Conservation (phyloP, 2,113 vertebrate species). For the Pachyramphus minor region DNA sequence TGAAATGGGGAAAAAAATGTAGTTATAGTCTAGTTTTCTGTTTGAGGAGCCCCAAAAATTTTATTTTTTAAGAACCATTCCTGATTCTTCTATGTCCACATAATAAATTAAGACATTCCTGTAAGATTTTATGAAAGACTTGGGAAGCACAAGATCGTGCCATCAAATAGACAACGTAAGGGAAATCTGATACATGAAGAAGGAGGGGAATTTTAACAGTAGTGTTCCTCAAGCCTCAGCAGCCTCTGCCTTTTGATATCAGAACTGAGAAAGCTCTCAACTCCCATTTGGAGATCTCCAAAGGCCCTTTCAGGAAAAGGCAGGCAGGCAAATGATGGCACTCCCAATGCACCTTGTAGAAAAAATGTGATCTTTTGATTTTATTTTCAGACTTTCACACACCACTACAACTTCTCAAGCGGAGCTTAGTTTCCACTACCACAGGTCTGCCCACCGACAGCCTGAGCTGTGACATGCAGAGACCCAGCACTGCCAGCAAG, state of each 20-base stretch:
- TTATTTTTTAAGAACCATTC: background rate
- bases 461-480: background rate
- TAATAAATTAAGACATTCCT: background rate
- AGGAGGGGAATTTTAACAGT: background rate
- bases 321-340: background rate
- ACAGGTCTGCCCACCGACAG: background rate
- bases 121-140: background rate
- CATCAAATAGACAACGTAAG: background rate
- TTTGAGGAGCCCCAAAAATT: background rate
- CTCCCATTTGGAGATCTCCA: background rate
- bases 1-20: background rate
- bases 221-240: background rate
- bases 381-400: background rate
- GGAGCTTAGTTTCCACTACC: background rate
- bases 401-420: background rate
- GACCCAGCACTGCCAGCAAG: accelerated
- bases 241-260: background rate
- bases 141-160: background rate
- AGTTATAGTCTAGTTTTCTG: background rate
- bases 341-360: background rate
- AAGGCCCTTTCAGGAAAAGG: background rate
- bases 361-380: background rate
- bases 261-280: background rate
- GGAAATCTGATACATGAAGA: background rate
- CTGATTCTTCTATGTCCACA: background rate